Evolutionary conservation across 2,797 vertebrate species (phyloP), one percentile per base, ranked within the genome.

Genomic region (Dicrostonyx torquatus): DNA sequence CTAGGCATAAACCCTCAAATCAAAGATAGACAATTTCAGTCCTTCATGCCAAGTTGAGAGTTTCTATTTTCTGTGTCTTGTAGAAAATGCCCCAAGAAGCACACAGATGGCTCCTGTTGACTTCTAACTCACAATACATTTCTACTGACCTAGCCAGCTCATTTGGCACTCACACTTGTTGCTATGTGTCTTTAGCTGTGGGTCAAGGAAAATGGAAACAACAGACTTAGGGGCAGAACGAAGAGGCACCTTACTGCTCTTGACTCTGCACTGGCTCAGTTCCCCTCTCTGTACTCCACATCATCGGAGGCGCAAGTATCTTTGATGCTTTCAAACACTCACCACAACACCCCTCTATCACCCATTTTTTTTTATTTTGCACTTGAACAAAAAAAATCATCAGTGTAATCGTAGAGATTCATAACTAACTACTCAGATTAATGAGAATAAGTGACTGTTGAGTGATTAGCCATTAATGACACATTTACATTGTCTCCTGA

Each of bases 61-160:
- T 87, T 83, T 94, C 80, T 92, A 0, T 76, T 88, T 88, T 92
- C 84, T 93, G 1, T 1, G 10, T 48, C 90, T 85, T 68, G 29
- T 45, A 60, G 50, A 91, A 94, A 89, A 95, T 64, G 85, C 89
- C 17, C 37, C 43, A 34, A 34, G 68, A 73, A 83, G 90, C 85
- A 75, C 80, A 83, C 87, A 88, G 62, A 72, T 50, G 55, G n/a
- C n/a, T 79, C 34, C 80, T 70, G 40, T 34, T 75, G 7, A 70
- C 68, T 60, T 60, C 66, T 77, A 50, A 24, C 45, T 68, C 68
- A 43, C 66, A 79, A 80, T 60, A 31, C 15, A 4, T n/a, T 58
- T 43, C 48, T 80, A 0, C 34, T 31, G 70, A 45, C 26, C 13
- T 87, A 34, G 24, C 2, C 48, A n/a, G 66, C 45, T 64, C 40